A percentile compares a stretch with the other conserved stretches of the same genome.
These are phyloP conservation scores for Bibio marci DNA, from an alignment of 2,888 invertebrate species.

Conservation along the genomic window DNA sequence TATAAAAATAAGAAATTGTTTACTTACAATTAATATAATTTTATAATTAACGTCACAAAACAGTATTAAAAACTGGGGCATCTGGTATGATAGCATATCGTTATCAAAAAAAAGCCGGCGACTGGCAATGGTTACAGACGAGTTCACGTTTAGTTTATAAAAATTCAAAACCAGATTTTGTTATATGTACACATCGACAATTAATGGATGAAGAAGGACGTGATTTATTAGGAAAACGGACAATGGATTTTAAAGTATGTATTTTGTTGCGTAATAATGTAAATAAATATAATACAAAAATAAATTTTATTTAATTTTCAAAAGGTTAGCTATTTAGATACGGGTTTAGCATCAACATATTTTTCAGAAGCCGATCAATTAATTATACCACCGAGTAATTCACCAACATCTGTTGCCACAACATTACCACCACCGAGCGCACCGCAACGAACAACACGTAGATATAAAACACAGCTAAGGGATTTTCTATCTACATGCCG, in stretches of 20 bases:
- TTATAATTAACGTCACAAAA: too few species aligned
- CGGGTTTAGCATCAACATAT: conserved; percentile 78
- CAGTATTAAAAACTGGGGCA: conserved; percentile 97
- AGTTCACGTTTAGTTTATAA: conserved; percentile 94
- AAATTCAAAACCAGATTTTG: conserved; percentile 98
- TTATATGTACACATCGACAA: conserved; percentile 95
- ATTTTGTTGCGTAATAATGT: background rate
- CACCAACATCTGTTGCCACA: conserved; percentile 35
- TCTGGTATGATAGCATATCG: conserved; percentile 98
- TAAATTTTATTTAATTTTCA: background rate
- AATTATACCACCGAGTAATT: conserved; percentile 36
- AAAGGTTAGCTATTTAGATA: conserved; percentile 70
- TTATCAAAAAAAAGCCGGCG: conserved; percentile 83
- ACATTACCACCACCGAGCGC: conserved; percentile 38
- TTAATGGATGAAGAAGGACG: conserved; percentile 99
- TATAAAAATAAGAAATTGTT: background rate
- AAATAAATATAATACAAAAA: background rate
- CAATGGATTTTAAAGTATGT: conserved; percentile 94
- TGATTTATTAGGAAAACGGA: conserved; percentile 90
- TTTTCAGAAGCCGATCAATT: conserved; percentile 75
- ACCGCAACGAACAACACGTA: conserved; percentile 66
- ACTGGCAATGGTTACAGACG: conserved; percentile 98
- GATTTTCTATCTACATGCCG: conserved; percentile 88
- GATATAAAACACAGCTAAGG: conserved; percentile 84
- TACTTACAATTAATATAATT: conserved; percentile 7